Percentiles rank a stretch among this genome's conserved stretches.
phyloP scores from a whole-genome alignment of 2,113 vertebrate genomes.

The Lamprologus tigripictilis region DNA sequence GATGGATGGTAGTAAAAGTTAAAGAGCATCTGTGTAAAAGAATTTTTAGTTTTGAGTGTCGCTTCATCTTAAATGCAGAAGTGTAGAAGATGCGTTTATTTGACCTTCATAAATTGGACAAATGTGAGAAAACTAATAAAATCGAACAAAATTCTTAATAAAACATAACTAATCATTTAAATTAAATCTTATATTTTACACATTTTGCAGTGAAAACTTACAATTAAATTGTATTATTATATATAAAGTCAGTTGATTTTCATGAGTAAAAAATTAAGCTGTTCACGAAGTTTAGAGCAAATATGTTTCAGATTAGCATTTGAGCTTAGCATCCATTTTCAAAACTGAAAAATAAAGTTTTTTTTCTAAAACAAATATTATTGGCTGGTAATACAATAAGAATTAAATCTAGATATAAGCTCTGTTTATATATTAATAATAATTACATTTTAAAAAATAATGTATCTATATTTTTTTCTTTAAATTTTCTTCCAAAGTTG shows the following conservation, averaged over 20 bases:
- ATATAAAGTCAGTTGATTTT: background rate
- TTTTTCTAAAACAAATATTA: background rate
- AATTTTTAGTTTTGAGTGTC: background rate
- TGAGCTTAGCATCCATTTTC: background rate
- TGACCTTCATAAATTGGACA: background rate
- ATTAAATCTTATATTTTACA: background rate
- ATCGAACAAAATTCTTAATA: fast-evolving
- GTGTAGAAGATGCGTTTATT: background rate
- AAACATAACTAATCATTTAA: background rate
- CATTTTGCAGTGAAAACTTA: background rate
- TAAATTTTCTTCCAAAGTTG: background rate
- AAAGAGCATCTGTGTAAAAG: background rate
- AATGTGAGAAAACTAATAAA: background rate
- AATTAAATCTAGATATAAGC: fast-evolving
- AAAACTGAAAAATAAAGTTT: background rate
- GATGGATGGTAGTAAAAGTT: background rate
- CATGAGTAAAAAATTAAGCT: background rate
- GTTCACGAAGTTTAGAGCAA: fast-evolving
- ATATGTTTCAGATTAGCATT: fast-evolving
- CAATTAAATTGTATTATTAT: background rate
- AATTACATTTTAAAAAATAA: fast-evolving
- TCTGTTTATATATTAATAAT: background rate
- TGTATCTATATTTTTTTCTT: background rate
- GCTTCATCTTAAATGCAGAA: background rate
- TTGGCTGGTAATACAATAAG: background rate